Percentiles rank a stretch among this genome's conserved stretches.
Evolutionary conservation across 37 sponge, comb jelly and placozoan genomes (phyloP).

Genomic region (Chondrosia reniformis): DNA sequence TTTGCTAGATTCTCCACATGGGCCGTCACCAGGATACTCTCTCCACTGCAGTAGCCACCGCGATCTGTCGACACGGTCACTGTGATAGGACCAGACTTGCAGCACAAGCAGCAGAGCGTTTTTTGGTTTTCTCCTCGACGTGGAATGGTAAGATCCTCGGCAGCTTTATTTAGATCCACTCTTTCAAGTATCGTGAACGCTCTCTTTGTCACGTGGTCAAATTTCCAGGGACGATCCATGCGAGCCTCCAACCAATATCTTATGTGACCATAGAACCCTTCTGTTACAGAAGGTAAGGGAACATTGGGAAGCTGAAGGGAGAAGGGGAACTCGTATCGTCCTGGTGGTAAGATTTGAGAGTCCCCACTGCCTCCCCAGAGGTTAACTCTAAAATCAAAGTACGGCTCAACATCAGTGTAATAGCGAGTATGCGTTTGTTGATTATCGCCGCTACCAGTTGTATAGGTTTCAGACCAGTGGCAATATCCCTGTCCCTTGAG

Average conservation of each 20-base stretch:
- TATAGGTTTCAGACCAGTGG: slow-evolving; percentile 59
- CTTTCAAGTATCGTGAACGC: slow-evolving; percentile 33
- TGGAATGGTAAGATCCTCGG: slow-evolving; percentile 2
- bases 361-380: slow-evolving; percentile 21
- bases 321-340: slow-evolving; percentile 42
- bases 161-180: slow-evolving; percentile 42
- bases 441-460: slow-evolving; percentile 27
- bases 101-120: slow-evolving; percentile 58
- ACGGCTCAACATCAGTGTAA: slow-evolving; percentile 19
- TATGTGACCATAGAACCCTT: slow-evolving; percentile 34
- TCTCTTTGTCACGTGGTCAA: slow-evolving; percentile 21
- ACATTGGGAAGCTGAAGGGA: slow-evolving; percentile 13
- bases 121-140: slow-evolving; percentile 36
- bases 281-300: slow-evolving; percentile 21
- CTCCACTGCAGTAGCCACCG: slow-evolving; percentile 51
- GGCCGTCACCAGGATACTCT: slow-evolving; percentile 25
- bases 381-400: neutral
- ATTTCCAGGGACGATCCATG: slow-evolving; percentile 33
- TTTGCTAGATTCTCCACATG: slow-evolving; percentile 41
- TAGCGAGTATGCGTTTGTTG: slow-evolving; percentile 33
- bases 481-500: slow-evolving; percentile 45
- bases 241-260: slow-evolving; percentile 46
- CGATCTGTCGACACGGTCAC: slow-evolving; percentile 34
- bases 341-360: slow-evolving; percentile 18
- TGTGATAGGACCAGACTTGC: slow-evolving; percentile 55